phyloP scores from a whole-genome alignment of 1,140 invertebrate genomes.

The Hylyphantes graminicola region DNA sequence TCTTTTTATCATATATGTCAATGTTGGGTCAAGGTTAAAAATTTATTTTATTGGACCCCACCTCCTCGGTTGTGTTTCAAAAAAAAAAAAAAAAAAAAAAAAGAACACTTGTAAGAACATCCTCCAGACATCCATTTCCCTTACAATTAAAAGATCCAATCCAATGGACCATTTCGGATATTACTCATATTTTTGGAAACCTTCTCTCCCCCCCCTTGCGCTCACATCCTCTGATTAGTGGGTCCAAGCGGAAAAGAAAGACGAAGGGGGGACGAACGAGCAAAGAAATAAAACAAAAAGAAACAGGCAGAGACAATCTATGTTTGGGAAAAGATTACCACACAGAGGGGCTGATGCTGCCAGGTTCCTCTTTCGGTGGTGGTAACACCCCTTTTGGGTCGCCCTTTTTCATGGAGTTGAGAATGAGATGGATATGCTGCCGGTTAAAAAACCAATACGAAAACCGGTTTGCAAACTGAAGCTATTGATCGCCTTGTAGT shows the following conservation, averaged over 20 bases:
- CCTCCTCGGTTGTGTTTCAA: no score
- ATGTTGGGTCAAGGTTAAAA: no score
- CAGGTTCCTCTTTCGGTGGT: background rate
- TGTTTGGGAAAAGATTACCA: slow-evolving; percentile 46
- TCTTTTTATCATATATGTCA: no score
- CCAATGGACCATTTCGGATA: background rate
- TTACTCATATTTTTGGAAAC: background rate
- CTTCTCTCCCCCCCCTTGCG: background rate
- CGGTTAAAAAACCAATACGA: no score
- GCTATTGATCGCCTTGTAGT: no score
- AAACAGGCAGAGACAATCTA: slow-evolving; percentile 34
- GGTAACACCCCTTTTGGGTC: slow-evolving; percentile 18
- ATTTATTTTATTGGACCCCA: no score
- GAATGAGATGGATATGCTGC: background rate
- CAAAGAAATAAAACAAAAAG: slow-evolving; percentile 3
- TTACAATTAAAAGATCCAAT: background rate
- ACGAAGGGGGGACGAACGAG: background rate
- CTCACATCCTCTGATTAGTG: slow-evolving; percentile 17
- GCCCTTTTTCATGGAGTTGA: slow-evolving; percentile 4
- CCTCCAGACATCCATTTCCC: background rate
- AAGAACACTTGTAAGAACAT: background rate
- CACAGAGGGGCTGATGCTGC: slow-evolving; percentile 2
- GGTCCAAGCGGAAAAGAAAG: background rate
- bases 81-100: background rate
- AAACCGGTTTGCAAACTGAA: no score